Evolutionary conservation across 2,797 vertebrate species (phyloP), one percentile per base, ranked within the genome.

Genomic region (Gastrophryne carolinensis): DNA sequence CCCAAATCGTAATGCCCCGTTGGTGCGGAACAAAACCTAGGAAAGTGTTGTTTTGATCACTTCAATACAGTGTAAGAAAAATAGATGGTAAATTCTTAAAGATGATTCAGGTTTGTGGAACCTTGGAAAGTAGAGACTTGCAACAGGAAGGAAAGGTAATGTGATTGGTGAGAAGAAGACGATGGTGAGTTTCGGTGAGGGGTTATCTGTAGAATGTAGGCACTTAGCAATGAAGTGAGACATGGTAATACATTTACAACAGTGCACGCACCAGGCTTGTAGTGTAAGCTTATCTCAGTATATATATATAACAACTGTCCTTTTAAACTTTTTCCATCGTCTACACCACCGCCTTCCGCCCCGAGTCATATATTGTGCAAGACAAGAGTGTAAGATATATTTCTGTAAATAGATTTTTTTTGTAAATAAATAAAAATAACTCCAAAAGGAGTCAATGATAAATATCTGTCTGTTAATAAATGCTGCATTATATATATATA

Each of bases 201-300:
- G 49, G 35, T 32, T 26, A 57, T 57, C 72, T 24, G 37, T 35
- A 32, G 65, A 69, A 72, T 78, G 54, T 72, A 78, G 75, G 75
- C 75, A 78, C 75, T 78, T 78, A 60, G 61, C 60, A 72, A 26
- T 72, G 60, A 66, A 78, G 69, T 66, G 41, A 66, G 12, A 52
- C 29, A 26, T 21, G 37, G 65, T 50, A 23, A 37, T 15, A 54
- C 49, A 24, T 53, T 30, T 15, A 17, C 44, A 5, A 75, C 30
- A 37, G 49, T 68, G 37, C 24, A 41, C n/a, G 21, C 8, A n/a
- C 53, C 53, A 34, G n/a, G 53, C 3, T 30, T 23, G 26, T 32
- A 47, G 61, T 3, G 47, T 24, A 67, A 24, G 32, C 15, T n/a
- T n/a, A n/a, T n/a, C n/a, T n/a, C n/a, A n/a, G n/a, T 37, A n/a